Percentiles rank a stretch among this genome's conserved stretches.
Conservation (phyloP, 2,797 vertebrate genomes). For the Ptychobarbus kaznakovi region DNA sequence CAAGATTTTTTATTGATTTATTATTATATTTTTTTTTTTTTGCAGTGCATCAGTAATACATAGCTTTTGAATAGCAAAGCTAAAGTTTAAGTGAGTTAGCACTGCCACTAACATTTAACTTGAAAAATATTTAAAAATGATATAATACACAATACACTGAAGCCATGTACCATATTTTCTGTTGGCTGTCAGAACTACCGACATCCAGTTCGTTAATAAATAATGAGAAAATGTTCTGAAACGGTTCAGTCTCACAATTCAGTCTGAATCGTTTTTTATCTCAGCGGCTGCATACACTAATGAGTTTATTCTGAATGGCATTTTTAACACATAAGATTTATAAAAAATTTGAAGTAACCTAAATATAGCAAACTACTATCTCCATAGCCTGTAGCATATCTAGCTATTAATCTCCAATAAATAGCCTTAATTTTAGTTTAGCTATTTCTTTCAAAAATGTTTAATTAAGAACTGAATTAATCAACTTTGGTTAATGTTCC, state of each 20-base stretch:
- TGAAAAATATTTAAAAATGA: too few relatives aligned
- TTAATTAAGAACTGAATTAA: not conserved
- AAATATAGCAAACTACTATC: not conserved
- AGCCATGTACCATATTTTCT: not conserved
- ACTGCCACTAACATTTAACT: too few relatives aligned
- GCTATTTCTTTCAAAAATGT: not conserved
- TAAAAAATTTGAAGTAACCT: not conserved
- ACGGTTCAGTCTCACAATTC: too few relatives aligned
- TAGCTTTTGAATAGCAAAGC: not conserved
- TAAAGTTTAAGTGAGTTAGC: not conserved
- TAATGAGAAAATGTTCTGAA: not conserved
- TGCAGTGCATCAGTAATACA: not conserved
- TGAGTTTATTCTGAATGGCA: too few relatives aligned
- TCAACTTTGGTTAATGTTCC: conserved; percentile 40
- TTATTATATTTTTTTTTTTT: too few relatives aligned
- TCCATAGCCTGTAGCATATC: not conserved
- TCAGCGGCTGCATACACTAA: too few relatives aligned
- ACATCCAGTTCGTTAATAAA: not conserved
- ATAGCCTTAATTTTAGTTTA: not conserved
- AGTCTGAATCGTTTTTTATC: too few relatives aligned
- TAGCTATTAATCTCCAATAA: not conserved
- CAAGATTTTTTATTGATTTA: not conserved
- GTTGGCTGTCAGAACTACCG: not conserved
- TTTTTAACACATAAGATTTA: not conserved
- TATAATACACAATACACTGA: not conserved